A percentile compares a stretch with the other conserved stretches of the same genome.
Conservation (phyloP, 2,113 vertebrate species). For the Aspidoscelis tigris region DNA sequence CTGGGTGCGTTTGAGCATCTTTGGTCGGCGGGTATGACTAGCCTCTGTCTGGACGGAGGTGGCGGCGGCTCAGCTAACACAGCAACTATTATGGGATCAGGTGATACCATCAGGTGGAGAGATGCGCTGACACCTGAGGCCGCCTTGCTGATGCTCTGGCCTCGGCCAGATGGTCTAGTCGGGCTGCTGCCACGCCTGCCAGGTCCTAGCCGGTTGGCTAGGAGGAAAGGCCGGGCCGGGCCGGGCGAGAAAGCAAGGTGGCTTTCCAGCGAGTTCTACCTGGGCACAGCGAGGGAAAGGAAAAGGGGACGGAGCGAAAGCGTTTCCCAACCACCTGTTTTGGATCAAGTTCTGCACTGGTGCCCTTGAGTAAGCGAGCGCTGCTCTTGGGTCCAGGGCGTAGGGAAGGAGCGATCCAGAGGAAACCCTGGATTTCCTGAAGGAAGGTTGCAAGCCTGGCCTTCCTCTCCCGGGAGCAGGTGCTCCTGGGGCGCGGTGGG, state of each 20-base stretch:
- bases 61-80: slow-evolving; percentile 36
- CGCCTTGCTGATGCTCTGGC: slow-evolving; percentile 57
- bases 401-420: no score
- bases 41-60: not conserved
- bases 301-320: no score
- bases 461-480: no score
- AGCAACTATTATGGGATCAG: slow-evolving; percentile 69
- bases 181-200: not conserved
- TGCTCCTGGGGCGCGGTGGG: no score
- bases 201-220: not conserved
- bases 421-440: no score
- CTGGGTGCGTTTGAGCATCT: not conserved
- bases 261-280: not conserved
- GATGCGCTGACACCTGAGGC: slow-evolving; percentile 70
- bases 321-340: no score
- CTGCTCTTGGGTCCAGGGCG: not conserved
- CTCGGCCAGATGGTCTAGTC: slow-evolving; percentile 45
- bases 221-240: not conserved
- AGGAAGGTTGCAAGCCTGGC: no score
- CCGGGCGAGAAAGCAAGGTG: not conserved
- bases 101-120: slow-evolving; percentile 71
- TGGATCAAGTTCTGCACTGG: not conserved
- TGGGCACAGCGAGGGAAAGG: not conserved
- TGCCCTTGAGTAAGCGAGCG: not conserved
- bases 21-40: not conserved